A percentile compares a stretch with the other conserved stretches of the same genome.
These are phyloP conservation scores for Schizopygopsis malacanthus DNA, from an alignment of 2,797 vertebrate genomes.

Conservation along the genomic window DNA sequence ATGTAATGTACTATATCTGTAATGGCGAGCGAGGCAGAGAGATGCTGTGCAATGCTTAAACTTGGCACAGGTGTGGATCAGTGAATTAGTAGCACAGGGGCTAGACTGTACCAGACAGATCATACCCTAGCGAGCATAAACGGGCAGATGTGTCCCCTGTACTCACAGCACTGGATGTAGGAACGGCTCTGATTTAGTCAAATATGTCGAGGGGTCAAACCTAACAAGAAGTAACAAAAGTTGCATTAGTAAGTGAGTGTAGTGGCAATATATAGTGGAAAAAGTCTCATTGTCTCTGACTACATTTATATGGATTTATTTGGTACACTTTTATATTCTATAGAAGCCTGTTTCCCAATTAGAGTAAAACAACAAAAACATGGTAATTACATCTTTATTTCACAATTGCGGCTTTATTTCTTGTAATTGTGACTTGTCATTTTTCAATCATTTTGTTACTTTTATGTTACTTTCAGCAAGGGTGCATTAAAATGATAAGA, in stretches of 20 bases:
- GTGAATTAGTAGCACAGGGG: slow-evolving; percentile 9
- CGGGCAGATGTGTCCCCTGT: slow-evolving; percentile 21
- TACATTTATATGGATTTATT: not conserved
- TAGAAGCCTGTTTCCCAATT: no score
- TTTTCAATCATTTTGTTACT: no score
- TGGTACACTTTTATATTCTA: no score
- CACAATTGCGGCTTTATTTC: no score
- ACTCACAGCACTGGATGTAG: slow-evolving; percentile 4
- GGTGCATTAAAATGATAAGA: not conserved
- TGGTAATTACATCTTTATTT: no score
- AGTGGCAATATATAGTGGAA: not conserved
- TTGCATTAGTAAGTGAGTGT: not conserved
- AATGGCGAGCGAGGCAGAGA: slow-evolving; percentile 6
- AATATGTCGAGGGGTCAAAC: not conserved
- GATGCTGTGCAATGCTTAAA: slow-evolving; percentile 10
- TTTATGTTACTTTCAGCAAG: not conserved
- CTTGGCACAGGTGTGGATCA: slow-evolving; percentile 37
- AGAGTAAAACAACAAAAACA: no score
- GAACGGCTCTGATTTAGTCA: slow-evolving; percentile 10
- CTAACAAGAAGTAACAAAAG: not conserved
- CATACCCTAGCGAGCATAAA: slow-evolving; percentile 8
- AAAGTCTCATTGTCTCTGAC: not conserved
- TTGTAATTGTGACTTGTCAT: no score
- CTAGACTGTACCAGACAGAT: slow-evolving; percentile 21
- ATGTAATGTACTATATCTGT: slow-evolving; percentile 1